Percentiles rank a stretch among this genome's conserved stretches.
These are phyloP conservation scores for Latrodectus hesperus DNA, from an alignment of 2,888 invertebrate species.

Conservation along the genomic window DNA sequence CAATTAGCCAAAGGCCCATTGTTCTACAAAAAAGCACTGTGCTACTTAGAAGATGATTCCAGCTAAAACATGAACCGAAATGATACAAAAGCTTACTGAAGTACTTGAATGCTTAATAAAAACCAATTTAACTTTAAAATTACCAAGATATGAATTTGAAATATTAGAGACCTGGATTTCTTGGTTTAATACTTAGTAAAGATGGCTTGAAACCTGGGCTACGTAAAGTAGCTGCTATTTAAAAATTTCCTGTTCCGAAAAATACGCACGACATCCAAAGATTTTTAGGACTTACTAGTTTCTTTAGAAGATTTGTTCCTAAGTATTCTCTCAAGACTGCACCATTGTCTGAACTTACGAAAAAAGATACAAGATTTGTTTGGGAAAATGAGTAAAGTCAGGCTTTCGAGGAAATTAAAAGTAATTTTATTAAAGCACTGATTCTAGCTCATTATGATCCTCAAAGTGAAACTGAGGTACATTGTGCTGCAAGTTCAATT, in stretches of 20 bases:
- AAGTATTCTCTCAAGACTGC: not conserved
- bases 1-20: too few relatives aligned
- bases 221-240: constrained; percentile 2
- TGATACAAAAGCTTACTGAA: constrained; percentile 8
- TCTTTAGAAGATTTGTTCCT: not conserved
- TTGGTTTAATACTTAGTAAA: constrained; percentile 18
- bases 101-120: not conserved
- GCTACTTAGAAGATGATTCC: constrained; percentile 16
- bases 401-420: not conserved
- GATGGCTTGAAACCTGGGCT: constrained; percentile 16
- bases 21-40: constrained; percentile 1
- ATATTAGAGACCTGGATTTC: not conserved
- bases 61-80: constrained; percentile 12
- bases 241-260: not conserved
- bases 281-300: constrained; percentile 5
- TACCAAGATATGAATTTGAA: constrained; percentile 16
- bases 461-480: not conserved
- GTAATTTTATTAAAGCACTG: too few relatives aligned
- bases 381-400: not conserved
- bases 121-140: not conserved
- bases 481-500: not conserved
- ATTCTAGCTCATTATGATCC: not conserved
- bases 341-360: not conserved
- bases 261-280: constrained; percentile 8
- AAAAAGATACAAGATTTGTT: not conserved